Evolutionary conservation across 2,797 vertebrate species (phyloP).

Genomic region (Dryobates pubescens): DNA sequence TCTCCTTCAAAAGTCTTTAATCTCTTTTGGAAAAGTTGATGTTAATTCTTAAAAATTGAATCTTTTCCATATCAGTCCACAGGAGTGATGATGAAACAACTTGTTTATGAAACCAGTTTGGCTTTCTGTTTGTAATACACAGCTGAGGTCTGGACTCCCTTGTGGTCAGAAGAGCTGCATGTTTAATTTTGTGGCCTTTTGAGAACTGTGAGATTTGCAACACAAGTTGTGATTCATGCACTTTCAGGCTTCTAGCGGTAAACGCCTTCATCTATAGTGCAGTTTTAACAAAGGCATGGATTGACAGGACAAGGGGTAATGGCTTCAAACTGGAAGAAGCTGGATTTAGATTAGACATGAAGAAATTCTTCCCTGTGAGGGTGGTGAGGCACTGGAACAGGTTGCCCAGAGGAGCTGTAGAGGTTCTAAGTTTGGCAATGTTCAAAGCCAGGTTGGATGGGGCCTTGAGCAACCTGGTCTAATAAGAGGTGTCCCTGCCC

Average conservation of each 20-base stretch:
- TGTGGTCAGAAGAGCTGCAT: background rate
- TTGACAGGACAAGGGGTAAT: too few relatives aligned
- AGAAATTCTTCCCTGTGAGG: too few relatives aligned
- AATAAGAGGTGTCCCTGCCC: too few relatives aligned
- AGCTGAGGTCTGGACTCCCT: background rate
- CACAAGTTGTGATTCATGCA: background rate
- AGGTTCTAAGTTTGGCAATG: too few relatives aligned
- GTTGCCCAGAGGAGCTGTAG: too few relatives aligned
- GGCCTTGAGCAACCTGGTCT: too few relatives aligned
- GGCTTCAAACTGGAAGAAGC: too few relatives aligned
- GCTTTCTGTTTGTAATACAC: background rate
- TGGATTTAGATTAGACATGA: too few relatives aligned
- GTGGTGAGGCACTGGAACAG: too few relatives aligned
- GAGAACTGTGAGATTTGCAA: background rate
- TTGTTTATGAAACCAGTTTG: conserved; percentile 24
- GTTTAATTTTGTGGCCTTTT: background rate
- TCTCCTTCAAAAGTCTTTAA: background rate
- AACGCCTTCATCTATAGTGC: background rate
- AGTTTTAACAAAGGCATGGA: too few relatives aligned
- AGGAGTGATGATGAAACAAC: background rate
- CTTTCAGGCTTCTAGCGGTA: background rate
- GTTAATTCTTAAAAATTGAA: background rate
- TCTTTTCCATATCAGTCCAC: conserved; percentile 15
- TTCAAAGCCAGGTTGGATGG: too few relatives aligned
- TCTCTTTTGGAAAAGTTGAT: background rate